Base-by-base conservation (phyloP, 2,113 vertebrate species). In the Microcebus murinus region DNA sequence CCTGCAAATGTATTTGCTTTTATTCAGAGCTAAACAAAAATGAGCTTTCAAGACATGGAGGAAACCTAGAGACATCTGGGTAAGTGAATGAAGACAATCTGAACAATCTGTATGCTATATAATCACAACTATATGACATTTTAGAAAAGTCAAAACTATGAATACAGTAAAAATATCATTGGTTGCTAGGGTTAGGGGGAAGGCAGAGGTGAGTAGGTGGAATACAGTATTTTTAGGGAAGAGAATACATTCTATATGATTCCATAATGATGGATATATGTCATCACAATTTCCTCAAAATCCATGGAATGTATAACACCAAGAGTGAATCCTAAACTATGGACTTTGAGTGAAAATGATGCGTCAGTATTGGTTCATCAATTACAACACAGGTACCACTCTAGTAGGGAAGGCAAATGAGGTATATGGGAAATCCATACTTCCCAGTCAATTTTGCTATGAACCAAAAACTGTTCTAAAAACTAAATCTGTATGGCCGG, bases 401-500 rank as follows among this genome's bases (percentile, higher is more conserved):
- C 11, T 36, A 6, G 0, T 14, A 13, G 1, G 23, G 18, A 29
- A 6, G 4, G 4, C 2, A 6, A 17, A 81, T 5, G 18, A 25
- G 10, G 36, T n/a, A 39, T 12, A 6, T 42, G 42, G 25, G 18
- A 63, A 80, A 57, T 77, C 9, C 81, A 8, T 65, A 71, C 25
- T 48, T 39, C 31, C 11, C 13, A 45, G 3, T 74, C 6, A 83
- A 15, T 87, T 74, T 89, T 92, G 4, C 18, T 81, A 34, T 59
- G 21, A 81, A 70, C 6, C 4, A 65, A 94, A 90, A 80, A 17
- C 6, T 55, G 13, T 55, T 87, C 39, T 50, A 21, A 31, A 39
- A 82, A 77, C 68, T 39, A 52, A 67, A 3, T 39, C 36, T 68
- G 1, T 50, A 82, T n/a, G n/a, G n/a, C n/a, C n/a, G n/a, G n/a